phyloP scores from a whole-genome alignment of 2,113 vertebrate species.

The Aspiorhynchus laticeps region DNA sequence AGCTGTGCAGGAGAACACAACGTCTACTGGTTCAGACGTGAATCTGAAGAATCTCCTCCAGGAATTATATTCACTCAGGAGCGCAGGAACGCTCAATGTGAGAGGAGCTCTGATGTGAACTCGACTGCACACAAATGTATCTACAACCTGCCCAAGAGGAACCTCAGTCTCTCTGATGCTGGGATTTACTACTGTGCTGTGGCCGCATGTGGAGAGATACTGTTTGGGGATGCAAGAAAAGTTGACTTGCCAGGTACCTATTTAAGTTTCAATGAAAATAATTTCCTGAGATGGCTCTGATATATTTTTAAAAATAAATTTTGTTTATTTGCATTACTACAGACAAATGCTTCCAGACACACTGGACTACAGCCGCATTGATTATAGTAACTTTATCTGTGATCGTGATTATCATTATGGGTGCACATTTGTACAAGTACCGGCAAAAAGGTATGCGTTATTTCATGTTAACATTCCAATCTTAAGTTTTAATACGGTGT shows the following conservation, averaged over 20 bases:
- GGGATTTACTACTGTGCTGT: slow-evolving; percentile 61
- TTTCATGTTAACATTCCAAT: not conserved
- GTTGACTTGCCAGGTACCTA: not conserved
- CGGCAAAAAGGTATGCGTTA: not conserved
- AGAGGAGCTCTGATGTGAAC: too few species aligned
- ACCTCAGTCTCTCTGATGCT: slow-evolving; percentile 23
- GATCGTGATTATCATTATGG: not conserved
- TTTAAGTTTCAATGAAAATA: not conserved
- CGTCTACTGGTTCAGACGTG: too few species aligned
- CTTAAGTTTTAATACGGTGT: not conserved
- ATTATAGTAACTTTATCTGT: not conserved
- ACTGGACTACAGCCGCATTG: not conserved
- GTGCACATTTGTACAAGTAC: not conserved
- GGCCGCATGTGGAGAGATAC: slow-evolving; percentile 60
- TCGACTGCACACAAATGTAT: too few species aligned
- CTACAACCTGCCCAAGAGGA: too few species aligned
- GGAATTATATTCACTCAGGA: too few species aligned
- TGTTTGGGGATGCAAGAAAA: slow-evolving; percentile 59
- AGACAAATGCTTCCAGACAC: slow-evolving; percentile 6
- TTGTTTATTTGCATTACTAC: not conserved
- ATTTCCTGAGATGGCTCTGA: not conserved
- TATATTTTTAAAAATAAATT: not conserved
- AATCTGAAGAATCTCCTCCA: too few species aligned
- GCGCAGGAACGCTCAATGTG: too few species aligned
- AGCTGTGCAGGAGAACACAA: too few species aligned